A percentile compares a stretch with the other conserved stretches of the same genome.
Evolutionary conservation across 2,113 vertebrate genomes (phyloP).

Genomic region (Neoarius graeffei): DNA sequence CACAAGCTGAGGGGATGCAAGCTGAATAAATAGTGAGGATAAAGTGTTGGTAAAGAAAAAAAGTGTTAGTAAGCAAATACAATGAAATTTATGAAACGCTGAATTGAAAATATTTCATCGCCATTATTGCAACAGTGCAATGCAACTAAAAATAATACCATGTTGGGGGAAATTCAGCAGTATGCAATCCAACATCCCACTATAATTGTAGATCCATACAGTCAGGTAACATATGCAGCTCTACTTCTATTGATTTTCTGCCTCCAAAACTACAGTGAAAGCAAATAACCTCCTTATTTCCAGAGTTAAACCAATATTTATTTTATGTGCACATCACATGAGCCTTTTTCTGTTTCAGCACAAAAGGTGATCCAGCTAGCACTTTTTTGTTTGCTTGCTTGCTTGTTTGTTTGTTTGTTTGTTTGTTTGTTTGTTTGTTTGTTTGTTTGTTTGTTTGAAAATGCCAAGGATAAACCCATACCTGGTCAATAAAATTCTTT

Average conservation of each 20-base stretch:
- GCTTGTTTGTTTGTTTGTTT: neutral
- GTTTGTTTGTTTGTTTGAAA: neutral
- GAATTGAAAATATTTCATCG: neutral
- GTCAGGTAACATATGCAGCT: neutral
- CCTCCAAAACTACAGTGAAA: neutral
- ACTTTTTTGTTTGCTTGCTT: neutral
- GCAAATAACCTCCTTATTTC: neutral
- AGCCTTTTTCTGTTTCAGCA: neutral
- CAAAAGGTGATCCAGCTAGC: neutral
- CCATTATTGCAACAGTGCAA: neutral
- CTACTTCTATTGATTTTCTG: neutral
- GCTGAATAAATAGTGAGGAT: neutral
- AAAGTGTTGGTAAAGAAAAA: neutral
- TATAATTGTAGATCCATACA: neutral
- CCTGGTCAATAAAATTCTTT: neutral
- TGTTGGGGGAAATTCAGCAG: neutral
- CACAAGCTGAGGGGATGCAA: neutral
- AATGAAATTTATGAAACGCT: neutral
- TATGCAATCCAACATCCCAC: neutral
- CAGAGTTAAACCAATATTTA: neutral
- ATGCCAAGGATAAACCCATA: neutral
- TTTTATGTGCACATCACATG: neutral
- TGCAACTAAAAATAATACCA: neutral
- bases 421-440: neutral
- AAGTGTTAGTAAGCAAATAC: neutral